Base-by-base conservation (phyloP, 2,888 invertebrate genomes). In the Pyrocoelia pectoralis region DNA sequence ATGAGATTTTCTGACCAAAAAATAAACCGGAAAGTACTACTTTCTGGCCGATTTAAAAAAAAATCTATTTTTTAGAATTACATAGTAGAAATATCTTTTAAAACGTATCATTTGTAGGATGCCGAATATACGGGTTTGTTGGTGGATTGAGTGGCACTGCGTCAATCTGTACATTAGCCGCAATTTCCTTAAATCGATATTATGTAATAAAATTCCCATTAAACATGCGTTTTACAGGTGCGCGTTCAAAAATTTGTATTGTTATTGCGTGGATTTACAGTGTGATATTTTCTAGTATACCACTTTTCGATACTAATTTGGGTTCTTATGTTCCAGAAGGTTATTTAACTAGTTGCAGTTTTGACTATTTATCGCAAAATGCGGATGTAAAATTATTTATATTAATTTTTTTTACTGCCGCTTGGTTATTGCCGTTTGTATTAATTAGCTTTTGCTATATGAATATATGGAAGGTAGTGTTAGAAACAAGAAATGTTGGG, bases 281-380 rank as follows among this genome's bases (percentile, higher is more conserved):
- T 1, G 80, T 85, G 8, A 70, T 86, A 12, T 92, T 93, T 77
- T 87, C 92, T 1, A 77, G 86, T 3, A 85, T 92, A 54, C 94
- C 94, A 0, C 86, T 91, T 0, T 76, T 88, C 18, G 84, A 89
- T 72, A 83, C 92, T 43, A 91, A 92, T 6, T 85, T 91, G 70
- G 90, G 90, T 15, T 84, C 84, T 29, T 95, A 94, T 81, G 90
- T 92, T 12, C 93, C 94, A 4, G 94, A 94, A 79, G 94, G 93
- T 1, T 93, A 88, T 76, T 84, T 94, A 62, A 93, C 92, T 14
- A 91, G 91, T 72, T 95, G 94, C 81, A 91, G 93, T 74, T 94
- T 92, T 77, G 94, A 94, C 79, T 95, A 94, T 75, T 84, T 94
- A 50, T 88, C 91, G 0, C 85, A 87, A n/a, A 86, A 87, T 56